Evolutionary conservation across 1,140 invertebrate genomes (phyloP).

Genomic region (Polypedilum vanderplanki): DNA sequence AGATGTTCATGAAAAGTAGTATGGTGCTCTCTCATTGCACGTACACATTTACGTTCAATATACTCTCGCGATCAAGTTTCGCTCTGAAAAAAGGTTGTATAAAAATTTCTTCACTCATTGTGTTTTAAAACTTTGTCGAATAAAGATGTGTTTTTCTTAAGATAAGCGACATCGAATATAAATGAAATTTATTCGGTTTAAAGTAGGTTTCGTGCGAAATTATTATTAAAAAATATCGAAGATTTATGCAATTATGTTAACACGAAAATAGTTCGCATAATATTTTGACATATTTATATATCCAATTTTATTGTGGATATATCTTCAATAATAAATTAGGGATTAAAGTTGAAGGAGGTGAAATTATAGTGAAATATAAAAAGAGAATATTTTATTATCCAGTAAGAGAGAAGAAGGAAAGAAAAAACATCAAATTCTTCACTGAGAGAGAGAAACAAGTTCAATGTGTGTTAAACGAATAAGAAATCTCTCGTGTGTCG

Average conservation of each 20-base stretch:
- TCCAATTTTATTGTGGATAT: neutral
- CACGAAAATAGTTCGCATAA: slow-evolving; percentile 7
- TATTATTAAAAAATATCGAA: slow-evolving; percentile 20
- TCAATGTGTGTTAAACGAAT: slow-evolving; percentile 15
- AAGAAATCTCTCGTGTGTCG: neutral
- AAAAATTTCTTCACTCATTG: too few species aligned
- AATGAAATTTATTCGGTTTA: neutral
- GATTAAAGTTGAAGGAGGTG: neutral
- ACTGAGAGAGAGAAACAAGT: slow-evolving; percentile 5
- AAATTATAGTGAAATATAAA: neutral
- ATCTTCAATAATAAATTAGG: neutral
- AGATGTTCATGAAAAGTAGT: neutral
- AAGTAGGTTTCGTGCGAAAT: neutral
- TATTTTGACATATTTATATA: slow-evolving; percentile 17
- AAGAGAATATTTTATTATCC: neutral
- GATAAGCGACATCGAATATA: neutral
- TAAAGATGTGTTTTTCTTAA: slow-evolving; percentile 1
- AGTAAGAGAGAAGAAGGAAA: neutral
- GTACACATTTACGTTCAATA: neutral
- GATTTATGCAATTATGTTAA: slow-evolving; percentile 22
- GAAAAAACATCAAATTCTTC: slow-evolving; percentile 14
- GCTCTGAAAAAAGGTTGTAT: neutral
- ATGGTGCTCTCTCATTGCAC: neutral
- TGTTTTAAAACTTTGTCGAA: slow-evolving; percentile 20
- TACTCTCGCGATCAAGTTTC: neutral